Base-by-base conservation (phyloP, 2,888 invertebrate genomes). In the Chrysolina oricalcia region DNA sequence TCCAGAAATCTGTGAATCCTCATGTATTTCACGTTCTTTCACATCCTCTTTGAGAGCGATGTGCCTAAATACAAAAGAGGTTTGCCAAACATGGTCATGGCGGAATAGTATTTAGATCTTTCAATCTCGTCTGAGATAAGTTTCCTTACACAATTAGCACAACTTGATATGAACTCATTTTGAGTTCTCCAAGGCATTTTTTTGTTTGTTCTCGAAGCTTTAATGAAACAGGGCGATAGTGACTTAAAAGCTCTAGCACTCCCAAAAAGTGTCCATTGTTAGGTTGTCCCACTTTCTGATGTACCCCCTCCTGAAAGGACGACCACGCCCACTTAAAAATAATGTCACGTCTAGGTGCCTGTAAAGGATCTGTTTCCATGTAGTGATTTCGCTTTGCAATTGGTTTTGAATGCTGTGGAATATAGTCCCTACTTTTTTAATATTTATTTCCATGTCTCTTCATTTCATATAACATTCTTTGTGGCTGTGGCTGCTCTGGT, bases 81-180 rank as follows among this genome's bases (percentile, higher is more conserved):
- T 62, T 62, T 62, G 62, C 21, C 5, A 2, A 27, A 27, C 27
- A 27, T 27, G 27, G 27, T 5, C 43, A 62, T 23, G 21, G 21
- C 1, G 23, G 62, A 62, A 62, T 21, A 62, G 62, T 62, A 62
- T 62, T 62, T 62, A 23, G n/a, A 62, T 43, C 41, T 19, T 43
- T 43, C 43, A 17, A 43, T 10, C 46, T 43, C 46, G 46, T 65
- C 46, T 65, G 43, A 43, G 43, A 65, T 65, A 43, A 65, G 8
- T 65, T 65, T 65, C 46, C 65, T 43, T 19, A 65, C 65, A 65
- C 43, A 46, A 43, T 43, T 19, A 65, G 65, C 65, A 65, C 65
- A 43, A 65, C 65, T 65, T 65, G 65, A 41, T 65, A 43, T 65
- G 17, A 41, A 65, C 65, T 65, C 65, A 46, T 65, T 65, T 43